Base-by-base conservation (phyloP, 2,888 invertebrate species). In the Ophioninae sp. region DNA sequence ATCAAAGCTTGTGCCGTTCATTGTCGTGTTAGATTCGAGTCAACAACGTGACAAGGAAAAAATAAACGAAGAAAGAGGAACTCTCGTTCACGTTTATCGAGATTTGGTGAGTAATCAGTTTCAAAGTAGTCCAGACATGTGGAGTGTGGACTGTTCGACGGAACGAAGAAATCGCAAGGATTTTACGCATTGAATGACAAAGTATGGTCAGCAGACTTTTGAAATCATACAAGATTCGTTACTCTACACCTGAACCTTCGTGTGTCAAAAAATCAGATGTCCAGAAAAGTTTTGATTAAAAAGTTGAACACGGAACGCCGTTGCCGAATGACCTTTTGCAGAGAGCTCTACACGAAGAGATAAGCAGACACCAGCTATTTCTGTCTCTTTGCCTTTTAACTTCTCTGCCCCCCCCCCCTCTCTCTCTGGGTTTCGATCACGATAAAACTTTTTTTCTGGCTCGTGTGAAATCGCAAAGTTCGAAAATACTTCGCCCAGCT, bases 241-340 rank as follows among this genome's bases (percentile, higher is more conserved):
- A 21, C 50, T 65, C 74, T 80, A 79, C 79, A 77, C 82, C 77
- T 23, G 10, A 44, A 64, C 13, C 37, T 41, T n/a, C 57, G 23
- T 72, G 23, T 21, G 21, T 20, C 64, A 41, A 39, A 73, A 84
- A 89, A 86, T 86, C 86, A 84, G 85, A 86, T 87, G 86, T 86
- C 85, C 79, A 86, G 81, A 73, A 87, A 90, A 90, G 86, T 90
- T 90, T 90, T 89, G 90, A 90, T 89, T 88, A 89, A 90, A 90
- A 90, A 89, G 90, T 90, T 90, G 41, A 39, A 77, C 62, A 21
- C 23, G 23, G 56, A 37, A 56, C 23, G 50, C 21, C 57, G 73
- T 67, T 59, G 20, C 68, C 44, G 68, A 56, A 61, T 65, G 37
- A 56, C 50, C 20, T 37, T 13, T 13, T 37, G 21, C 21, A 64